Base-by-base conservation (phyloP, 2,797 vertebrate species). In the Pogoniulus pusillus region DNA sequence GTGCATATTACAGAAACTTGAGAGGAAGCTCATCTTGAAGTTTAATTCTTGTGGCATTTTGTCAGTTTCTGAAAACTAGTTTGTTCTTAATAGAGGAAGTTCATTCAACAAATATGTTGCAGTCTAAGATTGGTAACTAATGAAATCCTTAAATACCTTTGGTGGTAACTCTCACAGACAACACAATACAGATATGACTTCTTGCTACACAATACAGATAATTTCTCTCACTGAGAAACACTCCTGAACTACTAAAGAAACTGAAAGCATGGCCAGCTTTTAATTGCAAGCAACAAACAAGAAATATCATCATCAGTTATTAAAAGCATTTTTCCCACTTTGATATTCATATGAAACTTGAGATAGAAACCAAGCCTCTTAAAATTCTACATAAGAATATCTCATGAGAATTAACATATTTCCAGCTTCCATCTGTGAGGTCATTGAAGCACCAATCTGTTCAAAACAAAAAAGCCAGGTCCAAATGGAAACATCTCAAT, bases 381-480 rank as follows among this genome's bases (percentile, higher is more conserved):
- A 85, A 18, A 85, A 58, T 43, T 90, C 66, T 26, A 66, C 70
- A 83, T 89, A 82, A 87, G 72, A 90, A 69, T 83, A 75, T 87
- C 84, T 91, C 76, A 69, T 34, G 87, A 92, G 84, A 95, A 91
- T 88, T 53, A 83, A 78, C 69, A 9, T 91, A 89, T 90, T 85
- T 92, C 77, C 71, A 84, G 82, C 71, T 87, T 84, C 91, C 93
- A 95, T 95, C 93, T 96, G 88, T 84, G 85, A 87, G 91, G 93
- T 94, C 90, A 93, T 85, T 85, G 72, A 82, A 81, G 63, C 64
- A 87, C 59, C 94, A 94, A 91, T 91, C 89, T 94, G 87, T 89
- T 93, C 90, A 53, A 41, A 94, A 35, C 19, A 66, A 89, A 51
- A 65, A 85, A 91, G 51, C 62, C 62, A 89, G 43, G 63, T 63